Percentiles rank a stretch among this genome's conserved stretches.
Conservation (phyloP, 2,797 vertebrate species). For the Esox lucius region DNA sequence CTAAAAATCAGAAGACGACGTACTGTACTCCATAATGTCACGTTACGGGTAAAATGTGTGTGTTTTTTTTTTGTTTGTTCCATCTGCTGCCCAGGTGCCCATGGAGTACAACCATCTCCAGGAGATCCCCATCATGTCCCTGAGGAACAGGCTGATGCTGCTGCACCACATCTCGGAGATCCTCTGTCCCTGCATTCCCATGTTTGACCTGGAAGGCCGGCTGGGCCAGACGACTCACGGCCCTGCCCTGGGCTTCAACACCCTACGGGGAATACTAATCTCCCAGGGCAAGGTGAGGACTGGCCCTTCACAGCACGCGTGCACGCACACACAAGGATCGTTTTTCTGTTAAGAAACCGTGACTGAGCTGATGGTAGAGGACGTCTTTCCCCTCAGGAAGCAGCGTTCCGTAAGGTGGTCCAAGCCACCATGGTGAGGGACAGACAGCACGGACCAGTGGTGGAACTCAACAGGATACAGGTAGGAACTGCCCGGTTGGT, state of each 20-base stretch:
- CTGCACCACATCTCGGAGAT: constrained; percentile 98
- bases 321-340: neutral
- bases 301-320: too few relatives aligned
- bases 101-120: constrained; percentile 99
- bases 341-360: too few relatives aligned
- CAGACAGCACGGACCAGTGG: constrained; percentile 94
- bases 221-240: constrained; percentile 91
- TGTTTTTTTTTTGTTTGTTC: neutral
- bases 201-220: constrained; percentile 96
- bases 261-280: constrained; percentile 92
- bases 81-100: constrained; percentile 80
- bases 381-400: constrained; percentile 78
- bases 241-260: constrained; percentile 92
- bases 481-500: constrained; percentile 57
- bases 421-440: constrained; percentile 99
- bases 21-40: too few relatives aligned
- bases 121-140: constrained; percentile 88
- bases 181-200: constrained; percentile 98
- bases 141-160: constrained; percentile 92
- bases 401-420: constrained; percentile 97
- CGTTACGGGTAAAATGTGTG: neutral
- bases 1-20: too few relatives aligned
- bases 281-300: constrained; percentile 93
- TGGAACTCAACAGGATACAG: constrained; percentile 98
- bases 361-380: too few relatives aligned